Base-by-base conservation (phyloP, 2,113 vertebrate genomes). In the Rhadina sibilatrix region DNA sequence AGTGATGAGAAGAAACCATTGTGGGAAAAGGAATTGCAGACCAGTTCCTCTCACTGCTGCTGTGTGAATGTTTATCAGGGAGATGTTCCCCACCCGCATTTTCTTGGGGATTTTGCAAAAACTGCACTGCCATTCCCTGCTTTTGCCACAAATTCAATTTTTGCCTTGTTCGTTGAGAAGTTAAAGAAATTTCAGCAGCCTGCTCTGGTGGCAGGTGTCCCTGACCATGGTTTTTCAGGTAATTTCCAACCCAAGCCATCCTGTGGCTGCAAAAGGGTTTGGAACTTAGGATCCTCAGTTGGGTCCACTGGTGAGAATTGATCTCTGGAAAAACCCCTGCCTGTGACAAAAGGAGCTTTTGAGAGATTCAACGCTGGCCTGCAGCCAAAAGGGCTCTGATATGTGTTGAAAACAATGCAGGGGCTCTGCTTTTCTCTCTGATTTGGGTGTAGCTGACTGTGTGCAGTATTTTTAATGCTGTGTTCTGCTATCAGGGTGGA, bases 401-500 rank as follows among this genome's bases (percentile, higher is more conserved):
- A 7, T 40, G 28, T 27, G 23, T 2, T 16, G 71, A 13, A 12
- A 38, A 57, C 83, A 83, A 64, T 1, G 44, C 59, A 17, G 33
- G 7, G 12, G 65, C 21, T 59, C 56, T 35, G 74, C 0, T 0
- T 47, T 89, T 89, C 76, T n/a, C 66, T 31, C 38, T 11, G 9
- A n/a, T 68, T 75, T 87, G 40, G 37, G 21, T 23, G 60, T 1
- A 10, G 47, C 4, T 80, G 63, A 77, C 44, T 10, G 31, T 66
- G 24, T 59, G 88, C 44, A 6, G 14, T n/a, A 11, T 65, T 63
- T 87, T 63, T 37, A 89, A 74, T 42, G 24, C 59, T 31, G 4
- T 44, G 10, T 59, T 54, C 38, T 66, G 1, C 72, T 63, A 2
- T 3, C 37, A 4, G 50, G 8, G 7, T 7, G 5, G 1, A 0